These are phyloP conservation scores for Ectropis crepuscularia DNA, from an alignment of 2,888 invertebrate genomes.

Conservation along the genomic window DNA sequence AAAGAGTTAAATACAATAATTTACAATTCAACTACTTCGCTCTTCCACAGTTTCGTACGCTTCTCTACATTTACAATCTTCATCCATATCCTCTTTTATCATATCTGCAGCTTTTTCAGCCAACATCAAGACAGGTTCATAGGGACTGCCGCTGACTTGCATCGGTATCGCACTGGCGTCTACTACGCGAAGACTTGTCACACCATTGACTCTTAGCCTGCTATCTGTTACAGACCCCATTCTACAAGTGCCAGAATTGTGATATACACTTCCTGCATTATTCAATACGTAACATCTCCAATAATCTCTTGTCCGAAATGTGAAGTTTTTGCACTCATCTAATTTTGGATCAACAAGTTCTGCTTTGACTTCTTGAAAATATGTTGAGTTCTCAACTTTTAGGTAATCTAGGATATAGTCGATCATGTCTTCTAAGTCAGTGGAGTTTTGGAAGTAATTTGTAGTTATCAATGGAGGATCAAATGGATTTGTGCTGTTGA, in stretches of 20 bases:
- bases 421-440: conserved; percentile 73
- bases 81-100: conserved; percentile 35
- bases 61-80: neutral
- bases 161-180: conserved; percentile 87
- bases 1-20: neutral
- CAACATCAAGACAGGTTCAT: conserved; percentile 85
- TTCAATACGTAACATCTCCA: conserved; percentile 40
- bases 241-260: conserved; percentile 41
- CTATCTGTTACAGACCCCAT: conserved; percentile 43
- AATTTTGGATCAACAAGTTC: conserved; percentile 48
- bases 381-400: conserved; percentile 61
- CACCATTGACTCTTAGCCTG: conserved; percentile 71
- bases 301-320: conserved; percentile 17
- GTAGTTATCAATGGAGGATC: conserved; percentile 84
- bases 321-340: conserved; percentile 28
- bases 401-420: conserved; percentile 60
- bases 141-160: conserved; percentile 83
- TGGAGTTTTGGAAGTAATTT: conserved; percentile 79
- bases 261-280: conserved; percentile 28
- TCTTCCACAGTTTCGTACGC: neutral
- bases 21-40: neutral
- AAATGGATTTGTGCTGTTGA: conserved; percentile 79
- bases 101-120: conserved; percentile 80
- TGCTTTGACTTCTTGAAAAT: conserved; percentile 63
- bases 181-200: conserved; percentile 83